Evolutionary conservation across 2,113 vertebrate species (phyloP), one percentile per base, ranked within the genome.

Genomic region (Mesembrinibis cayennensis): DNA sequence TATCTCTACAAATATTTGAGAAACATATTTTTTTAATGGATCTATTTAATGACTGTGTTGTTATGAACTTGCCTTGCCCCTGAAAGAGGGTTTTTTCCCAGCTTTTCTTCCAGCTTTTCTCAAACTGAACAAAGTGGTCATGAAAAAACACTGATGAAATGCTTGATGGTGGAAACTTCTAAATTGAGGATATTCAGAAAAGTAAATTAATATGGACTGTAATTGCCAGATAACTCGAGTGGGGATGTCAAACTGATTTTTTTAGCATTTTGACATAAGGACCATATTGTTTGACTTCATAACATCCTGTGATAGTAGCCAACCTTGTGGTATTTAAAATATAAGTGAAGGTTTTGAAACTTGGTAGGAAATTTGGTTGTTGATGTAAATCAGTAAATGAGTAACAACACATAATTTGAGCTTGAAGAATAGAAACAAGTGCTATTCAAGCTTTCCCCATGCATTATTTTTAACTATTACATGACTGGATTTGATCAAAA

Each of bases 1-100:
- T 44, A 32, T 26, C 4, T 50, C n/a, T 56, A 40, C 20, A 81
- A 71, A 56, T 45, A 77, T 27, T 50, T 56, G 32, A 67, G 70
- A 66, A 71, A 70, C 10, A 27, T 13, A 18, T 21, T 44, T 40
- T 69, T 77, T 44, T 7, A 38, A 59, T 23, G 16, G 6, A 40
- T 55, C 16, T 80, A 7, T 55, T 94, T 40, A 66, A 47, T 66
- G 40, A 69, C 13, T 52, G 8, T 40, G 1, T 10, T 73, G 15
- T 71, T 87, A 40, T 22, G 10, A 56, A 16, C 29, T 70, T 53
- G 15, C 2, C 15, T 23, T 79, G 72, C 8, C 22, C 38, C 23
- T 20, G 19, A 71, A 42, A 56, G 25, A n/a, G 3, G 7, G 0
- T 0, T 11, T 71, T 62, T 40, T 11, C 14, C 9, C 15, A 50